A percentile compares a stretch with the other conserved stretches of the same genome.
phyloP scores from a whole-genome alignment of 2,113 vertebrate species.

The Hemiscyllium ocellatum region DNA sequence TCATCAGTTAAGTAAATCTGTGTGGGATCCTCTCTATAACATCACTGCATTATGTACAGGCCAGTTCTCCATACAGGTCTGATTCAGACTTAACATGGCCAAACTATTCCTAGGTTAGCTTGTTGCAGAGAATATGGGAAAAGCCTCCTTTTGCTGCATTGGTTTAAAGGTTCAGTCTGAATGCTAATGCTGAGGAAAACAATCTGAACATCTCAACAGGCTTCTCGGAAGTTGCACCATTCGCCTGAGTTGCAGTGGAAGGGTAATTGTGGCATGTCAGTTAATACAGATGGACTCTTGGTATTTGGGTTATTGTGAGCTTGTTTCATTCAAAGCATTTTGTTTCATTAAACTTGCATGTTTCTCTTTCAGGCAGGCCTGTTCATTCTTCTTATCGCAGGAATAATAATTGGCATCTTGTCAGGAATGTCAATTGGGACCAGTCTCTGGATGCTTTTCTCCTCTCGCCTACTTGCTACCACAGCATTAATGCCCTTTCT shows the following conservation, averaged over 20 bases:
- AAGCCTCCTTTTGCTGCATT: no score
- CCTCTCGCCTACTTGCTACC: slow-evolving; percentile 53
- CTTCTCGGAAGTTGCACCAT: background rate
- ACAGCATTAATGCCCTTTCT: slow-evolving; percentile 67
- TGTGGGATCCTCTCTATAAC: no score
- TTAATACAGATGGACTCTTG: no score
- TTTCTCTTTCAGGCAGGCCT: slow-evolving; percentile 55
- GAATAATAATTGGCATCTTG: slow-evolving; percentile 48
- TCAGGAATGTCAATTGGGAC: slow-evolving; percentile 51
- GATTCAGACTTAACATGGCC: no score
- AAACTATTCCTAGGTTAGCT: background rate
- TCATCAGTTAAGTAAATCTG: background rate
- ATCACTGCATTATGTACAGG: no score
- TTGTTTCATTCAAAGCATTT: background rate
- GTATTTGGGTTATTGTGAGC: background rate
- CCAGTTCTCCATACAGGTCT: no score
- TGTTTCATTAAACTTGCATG: background rate
- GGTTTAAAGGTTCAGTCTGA: no score
- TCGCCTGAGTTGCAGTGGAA: background rate
- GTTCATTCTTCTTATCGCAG: slow-evolving; percentile 50
- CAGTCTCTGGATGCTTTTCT: slow-evolving; percentile 53
- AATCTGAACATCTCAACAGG: background rate
- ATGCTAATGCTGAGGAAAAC: no score
- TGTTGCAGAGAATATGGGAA: no score
- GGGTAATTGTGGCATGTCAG: background rate